These are phyloP conservation scores for Drosophila mayaguana DNA, from an alignment of 2,888 invertebrate species.

Conservation along the genomic window DNA sequence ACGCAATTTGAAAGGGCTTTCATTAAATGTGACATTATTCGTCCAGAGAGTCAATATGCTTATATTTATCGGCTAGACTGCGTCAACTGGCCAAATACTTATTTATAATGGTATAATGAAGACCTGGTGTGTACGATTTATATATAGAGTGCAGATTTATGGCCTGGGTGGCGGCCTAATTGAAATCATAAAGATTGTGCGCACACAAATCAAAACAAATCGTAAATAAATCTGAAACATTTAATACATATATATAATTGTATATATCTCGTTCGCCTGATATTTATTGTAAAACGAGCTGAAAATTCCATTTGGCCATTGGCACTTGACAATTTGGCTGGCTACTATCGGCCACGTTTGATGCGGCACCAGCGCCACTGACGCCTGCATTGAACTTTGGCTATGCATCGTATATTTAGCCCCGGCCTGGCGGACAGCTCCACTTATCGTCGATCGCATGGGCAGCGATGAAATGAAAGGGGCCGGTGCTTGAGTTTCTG, in stretches of 20 bases:
- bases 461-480: slow-evolving; percentile 15
- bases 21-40: neutral
- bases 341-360: slow-evolving; percentile 56
- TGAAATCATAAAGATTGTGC: slow-evolving; percentile 66
- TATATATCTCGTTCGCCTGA: neutral
- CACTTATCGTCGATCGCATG: slow-evolving; percentile 51
- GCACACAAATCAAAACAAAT: slow-evolving; percentile 70
- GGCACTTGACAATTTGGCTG: slow-evolving; percentile 53
- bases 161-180: slow-evolving; percentile 38
- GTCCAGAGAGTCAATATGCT: neutral
- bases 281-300: slow-evolving; percentile 36
- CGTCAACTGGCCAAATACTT: slow-evolving; percentile 25
- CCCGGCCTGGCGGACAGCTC: slow-evolving; percentile 44
- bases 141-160: slow-evolving; percentile 51
- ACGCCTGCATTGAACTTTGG: slow-evolving; percentile 61
- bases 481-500: slow-evolving; percentile 44
- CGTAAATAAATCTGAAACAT: slow-evolving; percentile 65
- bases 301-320: slow-evolving; percentile 55
- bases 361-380: slow-evolving; percentile 47
- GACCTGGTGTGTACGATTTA: slow-evolving; percentile 17
- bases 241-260: slow-evolving; percentile 1
- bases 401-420: slow-evolving; percentile 65
- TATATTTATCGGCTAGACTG: neutral
- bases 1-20: neutral
- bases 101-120: slow-evolving; percentile 38